These are phyloP conservation scores for Campoletis raptor DNA, from an alignment of 2,888 invertebrate species.

Conservation along the genomic window DNA sequence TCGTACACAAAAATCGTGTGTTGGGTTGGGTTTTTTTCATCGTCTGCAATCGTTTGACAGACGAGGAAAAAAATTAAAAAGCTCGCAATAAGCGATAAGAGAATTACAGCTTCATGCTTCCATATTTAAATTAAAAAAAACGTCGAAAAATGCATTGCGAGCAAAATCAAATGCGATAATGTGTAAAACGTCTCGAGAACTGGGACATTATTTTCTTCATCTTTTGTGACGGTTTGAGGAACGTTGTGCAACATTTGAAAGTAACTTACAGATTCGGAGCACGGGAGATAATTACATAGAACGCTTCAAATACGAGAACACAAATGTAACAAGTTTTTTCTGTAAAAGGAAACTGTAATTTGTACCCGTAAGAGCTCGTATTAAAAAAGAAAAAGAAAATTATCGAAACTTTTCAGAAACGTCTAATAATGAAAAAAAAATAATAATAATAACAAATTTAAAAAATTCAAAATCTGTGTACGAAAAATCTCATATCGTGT, in stretches of 20 bases:
- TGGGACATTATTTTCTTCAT: neutral
- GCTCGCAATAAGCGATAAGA: neutral
- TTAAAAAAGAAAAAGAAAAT: neutral
- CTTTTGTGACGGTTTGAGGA: slow-evolving; percentile 28
- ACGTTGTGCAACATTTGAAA: slow-evolving; percentile 64
- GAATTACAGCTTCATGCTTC: neutral
- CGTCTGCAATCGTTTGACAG: neutral
- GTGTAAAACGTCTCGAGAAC: neutral
- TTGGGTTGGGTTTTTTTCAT: neutral
- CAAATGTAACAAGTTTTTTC: neutral
- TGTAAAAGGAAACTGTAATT: neutral
- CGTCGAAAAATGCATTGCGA: neutral
- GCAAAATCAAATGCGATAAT: neutral
- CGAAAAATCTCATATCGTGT: no score
- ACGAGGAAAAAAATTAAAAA: neutral
- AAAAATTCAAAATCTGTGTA: no score
- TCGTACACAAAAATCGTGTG: neutral
- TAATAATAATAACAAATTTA: no score
- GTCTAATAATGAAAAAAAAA: no score
- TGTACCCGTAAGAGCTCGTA: neutral
- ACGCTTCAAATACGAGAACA: neutral
- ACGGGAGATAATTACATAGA: slow-evolving; percentile 19
- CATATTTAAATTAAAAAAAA: neutral
- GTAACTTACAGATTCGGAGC: slow-evolving; percentile 53
- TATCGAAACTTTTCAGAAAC: neutral